These are phyloP conservation scores for Rallus crepitans DNA, from an alignment of 2,797 vertebrate genomes.

Conservation along the genomic window DNA sequence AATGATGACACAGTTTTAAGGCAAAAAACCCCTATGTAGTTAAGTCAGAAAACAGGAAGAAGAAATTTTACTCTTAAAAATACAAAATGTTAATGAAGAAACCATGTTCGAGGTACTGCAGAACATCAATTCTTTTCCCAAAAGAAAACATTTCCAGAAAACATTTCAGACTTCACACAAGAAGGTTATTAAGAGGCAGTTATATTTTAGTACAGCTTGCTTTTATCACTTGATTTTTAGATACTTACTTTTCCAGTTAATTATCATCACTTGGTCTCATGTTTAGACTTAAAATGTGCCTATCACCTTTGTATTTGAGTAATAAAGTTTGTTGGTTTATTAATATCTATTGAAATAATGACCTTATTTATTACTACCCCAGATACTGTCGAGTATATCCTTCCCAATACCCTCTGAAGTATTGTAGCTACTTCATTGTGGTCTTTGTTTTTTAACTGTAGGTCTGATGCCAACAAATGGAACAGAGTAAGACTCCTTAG, in stretches of 20 bases:
- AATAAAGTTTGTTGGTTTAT: background rate
- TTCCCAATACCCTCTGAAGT: background rate
- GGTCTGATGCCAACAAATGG: background rate
- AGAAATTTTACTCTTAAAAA: background rate
- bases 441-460: background rate
- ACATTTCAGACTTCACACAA: background rate
- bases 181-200: background rate
- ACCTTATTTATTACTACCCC: background rate
- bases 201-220: background rate
- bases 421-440: background rate
- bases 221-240: conserved; percentile 11
- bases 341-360: background rate
- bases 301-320: background rate
- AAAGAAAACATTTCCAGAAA: background rate
- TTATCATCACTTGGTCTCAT: background rate
- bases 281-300: background rate
- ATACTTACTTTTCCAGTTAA: background rate
- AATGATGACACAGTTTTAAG: background rate
- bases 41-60: background rate
- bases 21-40: background rate
- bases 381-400: background rate
- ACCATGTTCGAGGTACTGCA: background rate
- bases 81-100: background rate
- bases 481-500: background rate
- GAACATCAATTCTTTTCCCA: background rate